Conservation (phyloP, 37 sponge, comb jelly and placozoan genomes). For the Oopsacas minuta region DNA sequence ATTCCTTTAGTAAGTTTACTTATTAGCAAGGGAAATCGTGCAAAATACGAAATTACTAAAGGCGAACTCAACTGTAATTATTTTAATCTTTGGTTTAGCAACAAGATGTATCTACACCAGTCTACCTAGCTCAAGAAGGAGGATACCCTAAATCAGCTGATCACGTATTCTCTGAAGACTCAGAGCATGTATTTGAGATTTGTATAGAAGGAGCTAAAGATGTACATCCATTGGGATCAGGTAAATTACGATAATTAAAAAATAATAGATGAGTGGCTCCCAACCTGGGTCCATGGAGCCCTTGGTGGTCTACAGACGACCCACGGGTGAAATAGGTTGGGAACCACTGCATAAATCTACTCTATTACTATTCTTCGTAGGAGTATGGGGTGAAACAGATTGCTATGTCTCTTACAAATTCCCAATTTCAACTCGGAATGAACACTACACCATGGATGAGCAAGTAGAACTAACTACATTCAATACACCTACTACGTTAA, state of each 20-base stretch:
- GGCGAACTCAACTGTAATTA: no score
- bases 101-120: neutral
- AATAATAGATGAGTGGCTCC: neutral
- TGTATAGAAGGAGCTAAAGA: conserved; percentile 14
- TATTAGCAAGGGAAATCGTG: no score
- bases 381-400: conserved; percentile 16
- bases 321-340: no score
- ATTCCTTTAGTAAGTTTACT: no score
- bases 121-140: neutral
- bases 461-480: neutral
- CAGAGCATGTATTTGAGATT: conserved; percentile 13
- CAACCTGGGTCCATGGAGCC: neutral
- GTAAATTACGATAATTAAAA: neutral
- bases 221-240: conserved; percentile 10
- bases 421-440: neutral
- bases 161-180: neutral
- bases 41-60: no score
- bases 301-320: no score
- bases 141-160: neutral
- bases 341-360: no score
- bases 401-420: conserved; percentile 1
- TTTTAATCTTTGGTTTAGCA: no score
- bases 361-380: neutral
- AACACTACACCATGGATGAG: neutral
- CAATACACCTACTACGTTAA: neutral